phyloP scores from a whole-genome alignment of 2,113 vertebrate genomes.

The Isichthys henryi region DNA sequence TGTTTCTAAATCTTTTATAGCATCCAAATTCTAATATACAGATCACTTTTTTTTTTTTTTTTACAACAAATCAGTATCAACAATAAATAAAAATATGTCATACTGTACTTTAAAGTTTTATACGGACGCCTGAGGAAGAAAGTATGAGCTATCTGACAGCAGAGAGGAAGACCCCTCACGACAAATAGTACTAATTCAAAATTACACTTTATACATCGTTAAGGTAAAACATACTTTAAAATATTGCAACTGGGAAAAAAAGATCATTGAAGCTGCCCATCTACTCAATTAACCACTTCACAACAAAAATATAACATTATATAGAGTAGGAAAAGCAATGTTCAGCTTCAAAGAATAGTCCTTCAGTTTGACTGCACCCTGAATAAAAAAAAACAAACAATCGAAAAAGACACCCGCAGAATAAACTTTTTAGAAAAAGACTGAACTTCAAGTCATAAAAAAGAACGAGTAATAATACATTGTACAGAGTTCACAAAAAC shows the following conservation, averaged over 20 bases:
- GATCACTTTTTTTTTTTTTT: slow-evolving; percentile 57
- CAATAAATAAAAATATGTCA: slow-evolving; percentile 74
- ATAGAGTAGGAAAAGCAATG: slow-evolving; percentile 6
- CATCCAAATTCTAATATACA: slow-evolving; percentile 66
- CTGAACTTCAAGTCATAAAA: not conserved
- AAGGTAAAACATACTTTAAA: slow-evolving; percentile 38
- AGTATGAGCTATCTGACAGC: slow-evolving; percentile 62
- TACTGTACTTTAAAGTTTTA: slow-evolving; percentile 63
- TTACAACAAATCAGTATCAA: slow-evolving; percentile 60
- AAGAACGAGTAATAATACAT: not conserved
- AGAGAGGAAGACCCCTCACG: slow-evolving; percentile 66
- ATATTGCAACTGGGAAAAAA: slow-evolving; percentile 50
- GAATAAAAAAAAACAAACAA: not conserved
- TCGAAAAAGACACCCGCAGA: not conserved
- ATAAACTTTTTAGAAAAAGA: not conserved
- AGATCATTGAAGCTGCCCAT: slow-evolving; percentile 62
- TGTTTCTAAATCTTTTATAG: slow-evolving; percentile 56
- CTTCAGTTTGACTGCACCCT: not conserved
- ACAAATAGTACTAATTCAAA: slow-evolving; percentile 58
- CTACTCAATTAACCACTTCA: slow-evolving; percentile 31
- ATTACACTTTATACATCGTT: slow-evolving; percentile 62
- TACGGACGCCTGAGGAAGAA: slow-evolving; percentile 57
- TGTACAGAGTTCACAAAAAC: not conserved
- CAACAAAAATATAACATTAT: slow-evolving; percentile 10
- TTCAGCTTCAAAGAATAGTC: slow-evolving; percentile 8